Evolutionary conservation across 2,888 invertebrate species (phyloP).

Genomic region (Tolmerus cingulatus): DNA sequence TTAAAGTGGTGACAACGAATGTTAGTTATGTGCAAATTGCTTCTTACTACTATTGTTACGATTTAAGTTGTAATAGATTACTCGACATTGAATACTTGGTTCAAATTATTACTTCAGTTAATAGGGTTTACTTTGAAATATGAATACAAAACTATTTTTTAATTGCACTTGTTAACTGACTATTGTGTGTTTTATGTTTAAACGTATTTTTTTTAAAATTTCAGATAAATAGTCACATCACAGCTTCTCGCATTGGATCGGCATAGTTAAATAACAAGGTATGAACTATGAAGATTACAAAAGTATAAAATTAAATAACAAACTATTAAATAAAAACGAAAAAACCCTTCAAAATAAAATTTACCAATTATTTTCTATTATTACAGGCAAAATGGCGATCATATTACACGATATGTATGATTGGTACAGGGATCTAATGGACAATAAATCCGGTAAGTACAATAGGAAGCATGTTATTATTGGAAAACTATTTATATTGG

Average conservation of each 20-base stretch:
- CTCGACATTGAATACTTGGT: background rate
- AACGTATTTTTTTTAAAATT: background rate
- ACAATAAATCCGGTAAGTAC: slow-evolving; percentile 77
- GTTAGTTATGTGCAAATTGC: background rate
- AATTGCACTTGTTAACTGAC: background rate
- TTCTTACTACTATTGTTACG: background rate
- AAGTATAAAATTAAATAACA: background rate
- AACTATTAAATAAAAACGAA: background rate
- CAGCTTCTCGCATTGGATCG: background rate
- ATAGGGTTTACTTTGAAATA: too few relatives aligned
- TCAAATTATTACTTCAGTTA: background rate
- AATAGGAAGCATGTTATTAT: background rate
- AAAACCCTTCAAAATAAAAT: background rate
- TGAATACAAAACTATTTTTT: too few relatives aligned
- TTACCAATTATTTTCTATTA: background rate
- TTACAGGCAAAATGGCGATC: slow-evolving; percentile 66
- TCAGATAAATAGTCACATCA: background rate
- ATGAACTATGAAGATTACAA: background rate
- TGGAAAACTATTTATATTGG: background rate
- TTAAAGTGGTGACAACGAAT: background rate
- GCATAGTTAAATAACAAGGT: background rate
- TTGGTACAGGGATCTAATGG: slow-evolving; percentile 77
- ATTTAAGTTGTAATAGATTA: background rate
- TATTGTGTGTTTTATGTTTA: background rate
- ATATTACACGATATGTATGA: slow-evolving; percentile 61